Base-by-base conservation (phyloP, 1,140 invertebrate species). In the Drosophila kohkoa region DNA sequence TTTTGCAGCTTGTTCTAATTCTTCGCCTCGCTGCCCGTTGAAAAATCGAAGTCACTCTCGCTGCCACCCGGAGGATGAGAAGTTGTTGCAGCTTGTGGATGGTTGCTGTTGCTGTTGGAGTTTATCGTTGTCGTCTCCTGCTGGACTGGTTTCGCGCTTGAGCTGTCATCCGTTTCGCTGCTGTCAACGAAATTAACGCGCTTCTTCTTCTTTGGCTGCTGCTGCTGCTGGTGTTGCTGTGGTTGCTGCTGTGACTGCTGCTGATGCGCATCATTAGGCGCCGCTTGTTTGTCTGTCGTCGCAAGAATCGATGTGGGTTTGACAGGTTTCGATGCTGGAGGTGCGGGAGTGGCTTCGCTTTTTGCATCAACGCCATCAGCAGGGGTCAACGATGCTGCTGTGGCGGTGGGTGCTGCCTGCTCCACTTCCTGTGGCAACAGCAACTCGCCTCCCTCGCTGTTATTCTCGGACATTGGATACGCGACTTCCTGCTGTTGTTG, bases 111-210 rank as follows among this genome's bases (percentile, higher is more conserved):
- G 66, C 15, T 16, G 58, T 11, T 13, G 51, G 62, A 15, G 55
- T 11, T 35, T 32, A 49, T 11, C 2, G 41, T 16, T 13, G 63
- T 4, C 57, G 64, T 59, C 52, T 69, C 67, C 48, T 67, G 85
- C 48, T 67, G 85, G 67, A 68, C 72, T 70, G 85, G 77, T 81
- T 92, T 90, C 67, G 67, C 88, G 76, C 83, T 82, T 81, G 89
- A 92, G 79, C 91, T 92, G 52, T 92, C 91, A 89, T 92, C 91
- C 75, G 91, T 92, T 89, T 92, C 91, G 73, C 91, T 92, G 83
- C 91, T 92, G 77, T 92, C 91, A 81, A 92, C 91, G 77, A 92
- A 92, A 86, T 90, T 92, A 74, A 92, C 91, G 87, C 89, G 89
- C 77, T 92, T 92, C 83, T 92, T 92, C 78, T 92, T 92, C 68